These are phyloP conservation scores for Neomorphus geoffroyi DNA, from an alignment of 2,797 vertebrate species.

Conservation along the genomic window DNA sequence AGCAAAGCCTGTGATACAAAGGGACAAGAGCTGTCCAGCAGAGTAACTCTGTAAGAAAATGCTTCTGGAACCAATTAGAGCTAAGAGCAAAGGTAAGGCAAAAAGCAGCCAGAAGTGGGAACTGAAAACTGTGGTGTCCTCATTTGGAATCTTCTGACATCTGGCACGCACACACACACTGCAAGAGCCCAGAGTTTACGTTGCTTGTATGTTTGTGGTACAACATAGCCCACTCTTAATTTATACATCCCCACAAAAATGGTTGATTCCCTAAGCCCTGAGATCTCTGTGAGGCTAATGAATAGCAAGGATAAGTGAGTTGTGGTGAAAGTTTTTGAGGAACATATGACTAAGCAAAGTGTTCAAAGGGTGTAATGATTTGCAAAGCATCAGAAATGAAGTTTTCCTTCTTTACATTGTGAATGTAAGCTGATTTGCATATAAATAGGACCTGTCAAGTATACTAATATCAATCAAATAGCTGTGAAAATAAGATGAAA, in stretches of 20 bases:
- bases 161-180: background rate
- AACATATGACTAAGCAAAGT: background rate
- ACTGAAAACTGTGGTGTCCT: constrained; percentile 44
- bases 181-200: background rate
- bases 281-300: background rate
- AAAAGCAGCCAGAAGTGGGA: constrained; percentile 22
- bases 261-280: background rate
- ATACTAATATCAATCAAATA: constrained; percentile 32
- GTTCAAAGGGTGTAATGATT: constrained; percentile 15
- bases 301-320: background rate
- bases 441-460: constrained; percentile 54
- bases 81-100: background rate
- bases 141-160: constrained; percentile 16
- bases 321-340: constrained; percentile 36
- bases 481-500: constrained; percentile 8
- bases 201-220: background rate
- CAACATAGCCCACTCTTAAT: background rate
- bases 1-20: background rate
- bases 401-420: background rate
- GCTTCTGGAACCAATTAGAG: constrained; percentile 18
- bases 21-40: constrained; percentile 4
- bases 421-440: constrained; percentile 55
- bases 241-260: background rate
- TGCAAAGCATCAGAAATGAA: constrained; percentile 39
- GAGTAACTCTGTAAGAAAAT: constrained; percentile 34